A percentile compares a stretch with the other conserved stretches of the same genome.
These are phyloP conservation scores for Turdus rufiventris DNA, from an alignment of 2,113 vertebrate genomes.

Conservation along the genomic window DNA sequence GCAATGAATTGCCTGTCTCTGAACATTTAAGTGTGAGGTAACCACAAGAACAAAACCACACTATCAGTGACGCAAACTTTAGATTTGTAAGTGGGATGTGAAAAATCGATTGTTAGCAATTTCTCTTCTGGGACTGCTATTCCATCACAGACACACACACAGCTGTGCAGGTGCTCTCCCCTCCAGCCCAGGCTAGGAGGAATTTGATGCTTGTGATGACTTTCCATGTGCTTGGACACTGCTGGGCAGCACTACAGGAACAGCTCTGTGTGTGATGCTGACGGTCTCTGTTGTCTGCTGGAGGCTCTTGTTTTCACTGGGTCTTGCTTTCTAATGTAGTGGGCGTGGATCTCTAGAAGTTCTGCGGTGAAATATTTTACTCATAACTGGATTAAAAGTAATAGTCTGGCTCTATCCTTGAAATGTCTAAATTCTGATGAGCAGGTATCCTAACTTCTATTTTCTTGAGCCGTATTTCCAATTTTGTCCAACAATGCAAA, in stretches of 20 bases:
- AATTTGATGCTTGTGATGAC: neutral
- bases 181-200: neutral
- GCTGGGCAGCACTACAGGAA: neutral
- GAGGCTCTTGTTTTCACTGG: neutral
- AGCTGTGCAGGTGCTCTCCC: accelerated
- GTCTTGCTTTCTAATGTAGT: neutral
- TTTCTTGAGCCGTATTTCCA: neutral
- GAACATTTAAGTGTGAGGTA: neutral
- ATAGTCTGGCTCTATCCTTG: neutral
- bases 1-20: neutral
- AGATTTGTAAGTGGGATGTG: neutral
- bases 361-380: neutral
- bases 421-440: neutral
- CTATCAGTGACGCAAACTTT: neutral
- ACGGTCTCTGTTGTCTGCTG: neutral
- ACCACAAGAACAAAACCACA: neutral
- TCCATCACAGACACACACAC: neutral
- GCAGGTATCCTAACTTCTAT: neutral
- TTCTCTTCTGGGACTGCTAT: neutral
- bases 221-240: accelerated
- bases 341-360: neutral
- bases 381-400: neutral
- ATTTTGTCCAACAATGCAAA: neutral
- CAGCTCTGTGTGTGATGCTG: neutral
- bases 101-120: neutral